Evolutionary conservation across 2,888 invertebrate genomes (phyloP).

Genomic region (Venusia cambrica): DNA sequence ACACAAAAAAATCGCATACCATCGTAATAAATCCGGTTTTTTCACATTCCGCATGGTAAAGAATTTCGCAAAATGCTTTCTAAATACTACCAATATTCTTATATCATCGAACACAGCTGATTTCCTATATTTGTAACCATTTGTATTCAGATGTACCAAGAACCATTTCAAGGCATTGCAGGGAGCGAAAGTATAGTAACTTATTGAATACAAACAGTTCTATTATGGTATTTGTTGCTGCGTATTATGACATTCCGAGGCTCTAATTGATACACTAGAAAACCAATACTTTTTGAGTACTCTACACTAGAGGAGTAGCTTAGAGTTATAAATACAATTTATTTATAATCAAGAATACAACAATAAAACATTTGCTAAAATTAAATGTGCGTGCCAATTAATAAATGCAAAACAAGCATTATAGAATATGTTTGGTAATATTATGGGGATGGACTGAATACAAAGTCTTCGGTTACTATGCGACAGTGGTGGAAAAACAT

Average conservation of each 20-base stretch:
- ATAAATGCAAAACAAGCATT: too few species aligned
- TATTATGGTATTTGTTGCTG: constrained; percentile 49
- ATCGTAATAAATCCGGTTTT: constrained; percentile 34
- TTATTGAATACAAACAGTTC: constrained; percentile 57
- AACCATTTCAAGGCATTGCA: constrained; percentile 50
- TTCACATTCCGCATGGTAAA: constrained; percentile 21
- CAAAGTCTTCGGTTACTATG: too few species aligned
- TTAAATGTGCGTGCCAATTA: too few species aligned
- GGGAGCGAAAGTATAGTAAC: constrained; percentile 57
- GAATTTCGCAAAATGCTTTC: constrained; percentile 48
- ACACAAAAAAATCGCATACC: constrained; percentile 12
- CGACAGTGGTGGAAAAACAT: too few species aligned
- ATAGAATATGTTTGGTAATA: too few species aligned
- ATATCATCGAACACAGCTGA: constrained; percentile 34
- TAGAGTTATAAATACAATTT: too few species aligned
- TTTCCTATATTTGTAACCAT: constrained; percentile 47
- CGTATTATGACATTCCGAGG: constrained; percentile 26
- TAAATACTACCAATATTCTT: constrained; percentile 43
- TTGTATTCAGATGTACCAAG: constrained; percentile 56
- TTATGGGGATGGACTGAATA: too few species aligned
- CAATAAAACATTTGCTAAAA: too few species aligned
- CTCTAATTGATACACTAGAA: too few species aligned
- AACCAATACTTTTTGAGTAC: too few species aligned
- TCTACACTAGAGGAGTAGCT: too few species aligned
- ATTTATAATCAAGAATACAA: too few species aligned